phyloP scores from a whole-genome alignment of 1,140 invertebrate genomes.

The Drosophila repletoides region DNA sequence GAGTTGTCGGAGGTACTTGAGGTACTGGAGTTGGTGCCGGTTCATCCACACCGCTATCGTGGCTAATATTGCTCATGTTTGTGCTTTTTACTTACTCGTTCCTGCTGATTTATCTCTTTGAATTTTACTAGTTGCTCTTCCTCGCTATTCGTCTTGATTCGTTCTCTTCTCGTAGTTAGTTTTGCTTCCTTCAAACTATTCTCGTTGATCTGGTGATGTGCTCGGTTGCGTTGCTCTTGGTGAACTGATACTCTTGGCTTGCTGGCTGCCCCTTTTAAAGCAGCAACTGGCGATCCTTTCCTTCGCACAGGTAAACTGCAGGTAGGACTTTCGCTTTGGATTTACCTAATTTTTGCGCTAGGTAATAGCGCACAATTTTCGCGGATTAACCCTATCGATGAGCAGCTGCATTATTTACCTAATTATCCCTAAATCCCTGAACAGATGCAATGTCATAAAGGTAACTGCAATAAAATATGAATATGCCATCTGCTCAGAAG shows the following conservation, averaged over 20 bases:
- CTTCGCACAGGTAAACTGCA: not conserved
- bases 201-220: not conserved
- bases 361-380: too few relatives aligned
- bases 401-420: slow-evolving; percentile 25
- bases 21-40: slow-evolving; percentile 18
- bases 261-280: slow-evolving; percentile 30
- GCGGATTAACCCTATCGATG: slow-evolving; percentile 2
- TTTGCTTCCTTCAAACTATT: too few relatives aligned
- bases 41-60: slow-evolving; percentile 58
- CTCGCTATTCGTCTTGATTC: too few relatives aligned
- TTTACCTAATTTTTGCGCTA: not conserved
- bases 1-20: slow-evolving; percentile 34
- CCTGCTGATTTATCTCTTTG: not conserved
- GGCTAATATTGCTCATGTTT: slow-evolving; percentile 56
- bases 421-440: too few relatives aligned
- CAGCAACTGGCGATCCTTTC: not conserved
- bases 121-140: not conserved
- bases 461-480: slow-evolving; percentile 7
- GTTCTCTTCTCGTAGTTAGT: too few relatives aligned
- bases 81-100: not conserved
- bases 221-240: slow-evolving; percentile 6
- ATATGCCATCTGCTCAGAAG: too few relatives aligned
- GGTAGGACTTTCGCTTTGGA: slow-evolving; percentile 5
- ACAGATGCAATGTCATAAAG: too few relatives aligned
- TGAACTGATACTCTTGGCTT: slow-evolving; percentile 33